These are phyloP conservation scores for Grantiella picta DNA, from an alignment of 2,113 vertebrate genomes.

Conservation along the genomic window DNA sequence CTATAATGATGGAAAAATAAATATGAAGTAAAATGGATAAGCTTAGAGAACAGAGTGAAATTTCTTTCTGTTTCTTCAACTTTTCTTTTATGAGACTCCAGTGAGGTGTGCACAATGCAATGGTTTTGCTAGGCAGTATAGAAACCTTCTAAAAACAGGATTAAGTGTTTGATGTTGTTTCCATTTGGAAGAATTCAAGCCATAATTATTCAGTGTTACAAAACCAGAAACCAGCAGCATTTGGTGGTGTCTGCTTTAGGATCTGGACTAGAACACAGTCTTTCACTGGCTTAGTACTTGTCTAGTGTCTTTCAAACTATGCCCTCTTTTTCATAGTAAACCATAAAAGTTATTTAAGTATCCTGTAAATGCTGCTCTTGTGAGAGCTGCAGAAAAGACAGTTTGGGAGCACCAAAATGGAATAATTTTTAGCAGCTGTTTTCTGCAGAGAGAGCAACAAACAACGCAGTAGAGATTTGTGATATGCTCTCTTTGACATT, in stretches of 20 bases:
- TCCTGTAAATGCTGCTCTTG: neutral
- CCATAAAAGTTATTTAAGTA: neutral
- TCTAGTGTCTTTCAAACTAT: neutral
- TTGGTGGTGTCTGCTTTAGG: neutral
- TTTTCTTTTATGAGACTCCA: neutral
- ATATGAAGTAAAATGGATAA: neutral
- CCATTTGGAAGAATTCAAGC: neutral
- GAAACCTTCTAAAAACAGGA: neutral
- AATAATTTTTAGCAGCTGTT: neutral
- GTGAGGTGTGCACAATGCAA: neutral
- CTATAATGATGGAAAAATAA: neutral
- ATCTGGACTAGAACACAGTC: neutral
- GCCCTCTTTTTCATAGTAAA: neutral
- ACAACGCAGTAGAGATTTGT: neutral
- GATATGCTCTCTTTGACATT: neutral
- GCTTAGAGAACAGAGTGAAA: neutral
- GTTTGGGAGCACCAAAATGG: neutral
- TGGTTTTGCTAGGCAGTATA: neutral
- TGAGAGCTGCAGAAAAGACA: neutral
- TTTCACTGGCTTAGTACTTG: neutral
- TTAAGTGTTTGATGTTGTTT: neutral
- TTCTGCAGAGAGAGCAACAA: neutral
- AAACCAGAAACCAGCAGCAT: constrained; percentile 11
- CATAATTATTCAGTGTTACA: neutral
- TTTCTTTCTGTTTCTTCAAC: neutral